phyloP scores from a whole-genome alignment of 2,113 vertebrate genomes.

The Calidris pygmaea region DNA sequence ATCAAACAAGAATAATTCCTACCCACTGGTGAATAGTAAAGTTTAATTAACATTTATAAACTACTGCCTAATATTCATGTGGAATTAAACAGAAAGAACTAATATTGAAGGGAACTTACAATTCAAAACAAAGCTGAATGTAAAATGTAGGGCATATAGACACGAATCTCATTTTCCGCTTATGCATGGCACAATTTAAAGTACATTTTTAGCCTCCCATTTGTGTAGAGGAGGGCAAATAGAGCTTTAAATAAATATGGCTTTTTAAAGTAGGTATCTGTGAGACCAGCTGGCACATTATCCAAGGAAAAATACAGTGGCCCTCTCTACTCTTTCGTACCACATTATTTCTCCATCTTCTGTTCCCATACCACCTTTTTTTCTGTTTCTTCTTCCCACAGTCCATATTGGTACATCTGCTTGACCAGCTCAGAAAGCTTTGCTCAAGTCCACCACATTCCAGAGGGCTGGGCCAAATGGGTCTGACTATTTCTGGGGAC shows the following conservation, averaged over 20 bases:
- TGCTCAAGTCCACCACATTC: accelerated
- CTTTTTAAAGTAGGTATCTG: not conserved
- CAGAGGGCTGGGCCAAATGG: not conserved
- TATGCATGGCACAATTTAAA: not conserved
- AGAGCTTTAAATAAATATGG: not conserved
- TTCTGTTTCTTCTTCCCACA: not conserved
- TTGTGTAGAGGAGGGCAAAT: not conserved
- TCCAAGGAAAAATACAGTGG: not conserved
- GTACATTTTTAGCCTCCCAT: not conserved
- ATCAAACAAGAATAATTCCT: not conserved
- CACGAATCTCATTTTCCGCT: not conserved
- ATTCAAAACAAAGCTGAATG: not conserved
- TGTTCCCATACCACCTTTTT: not conserved
- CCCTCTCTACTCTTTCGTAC: accelerated
- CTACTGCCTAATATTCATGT: not conserved
- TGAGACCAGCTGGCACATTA: not conserved
- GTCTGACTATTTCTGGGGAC: not conserved
- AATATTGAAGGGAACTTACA: not conserved
- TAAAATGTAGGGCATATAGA: not conserved
- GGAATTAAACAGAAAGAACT: not conserved
- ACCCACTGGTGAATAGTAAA: not conserved
- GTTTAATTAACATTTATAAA: conserved; percentile 9
- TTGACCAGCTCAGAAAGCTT: not conserved
- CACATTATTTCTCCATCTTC: not conserved
- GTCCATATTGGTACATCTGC: not conserved